Conservation (phyloP, 2,113 vertebrate species). For the Syngnathus floridae region DNA sequence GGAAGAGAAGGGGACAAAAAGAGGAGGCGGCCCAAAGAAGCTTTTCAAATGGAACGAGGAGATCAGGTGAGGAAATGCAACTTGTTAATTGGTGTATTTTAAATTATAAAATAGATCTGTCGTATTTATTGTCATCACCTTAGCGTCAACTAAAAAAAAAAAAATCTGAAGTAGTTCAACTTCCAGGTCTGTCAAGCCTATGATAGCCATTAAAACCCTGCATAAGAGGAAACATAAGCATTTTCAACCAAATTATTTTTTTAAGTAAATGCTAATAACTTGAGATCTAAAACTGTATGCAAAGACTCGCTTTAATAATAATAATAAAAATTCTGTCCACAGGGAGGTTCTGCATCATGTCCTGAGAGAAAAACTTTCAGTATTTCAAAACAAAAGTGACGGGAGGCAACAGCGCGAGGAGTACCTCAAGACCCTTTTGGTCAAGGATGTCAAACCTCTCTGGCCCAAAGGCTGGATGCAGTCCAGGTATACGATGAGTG, state of each 20-base stretch:
- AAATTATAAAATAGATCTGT: too few species aligned
- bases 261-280: too few species aligned
- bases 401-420: slow-evolving; percentile 78
- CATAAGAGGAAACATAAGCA: too few species aligned
- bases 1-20: slow-evolving; percentile 80
- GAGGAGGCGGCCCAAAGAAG: slow-evolving; percentile 80
- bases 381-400: slow-evolving; percentile 71
- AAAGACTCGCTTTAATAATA: too few species aligned
- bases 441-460: slow-evolving; percentile 83
- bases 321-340: background rate
- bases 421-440: slow-evolving; percentile 82
- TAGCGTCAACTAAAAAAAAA: too few species aligned
- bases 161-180: too few species aligned
- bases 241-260: too few species aligned
- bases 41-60: slow-evolving; percentile 91
- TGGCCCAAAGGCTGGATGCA: slow-evolving; percentile 99
- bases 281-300: too few species aligned
- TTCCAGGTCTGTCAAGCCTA: too few species aligned
- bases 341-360: slow-evolving; percentile 82
- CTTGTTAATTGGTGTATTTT: too few species aligned
- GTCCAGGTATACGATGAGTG: slow-evolving; percentile 70
- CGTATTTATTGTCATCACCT: too few species aligned
- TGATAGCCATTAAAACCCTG: too few species aligned
- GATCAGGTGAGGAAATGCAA: slow-evolving; percentile 71
- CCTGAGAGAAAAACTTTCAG: slow-evolving; percentile 78